Evolutionary conservation across 2,797 vertebrate species (phyloP), one percentile per base, ranked within the genome.

Genomic region (Takifugu ocellatus): DNA sequence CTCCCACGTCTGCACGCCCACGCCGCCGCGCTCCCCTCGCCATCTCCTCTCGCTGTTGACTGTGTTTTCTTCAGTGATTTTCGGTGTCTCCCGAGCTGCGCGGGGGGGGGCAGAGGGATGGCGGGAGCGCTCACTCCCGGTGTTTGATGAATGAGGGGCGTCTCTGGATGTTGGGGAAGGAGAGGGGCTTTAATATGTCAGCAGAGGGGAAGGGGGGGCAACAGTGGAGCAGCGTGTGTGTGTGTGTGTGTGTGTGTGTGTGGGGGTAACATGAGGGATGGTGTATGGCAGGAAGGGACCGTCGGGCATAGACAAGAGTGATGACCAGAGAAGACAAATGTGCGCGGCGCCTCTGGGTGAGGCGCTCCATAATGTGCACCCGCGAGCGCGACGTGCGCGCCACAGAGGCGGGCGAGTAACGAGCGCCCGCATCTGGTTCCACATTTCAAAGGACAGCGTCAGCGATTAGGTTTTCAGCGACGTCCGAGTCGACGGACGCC

Each of bases 151-250:
- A 90, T 88, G 82, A 79, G 65, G 64, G 62, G 74, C 77, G 82
- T 85, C 81, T 81, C 47, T 52, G 26, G 77, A 74, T 83, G 77
- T 66, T 79, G 83, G 82, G 83, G 82, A 63, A 70, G 77, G 82
- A 84, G 77, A 83, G 68, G 63, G 63, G 84, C 66, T 79, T 83
- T 85, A 85, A 89, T 84, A 84, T 83, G 82, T 86, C 82, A 90
- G 76, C 77, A 73, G 77, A 82, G 81, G 78, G 74, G 59, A 68
- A 65, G 51, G 62, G 51, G 62, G 75, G 65, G 75, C 72, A 71
- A 82, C 63, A 65, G 58, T 43, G 62, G 31, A 33, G 31, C 31
- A 36, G 11, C 11, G 16, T 16, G 11, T 12, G 42, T 12, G 42
- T 12, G 42, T 39, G 16, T 16, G 11, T 12, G 42, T 12, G 42